Percentiles rank a stretch among this genome's conserved stretches.
Evolutionary conservation across 1,140 invertebrate species (phyloP).

Genomic region (Musca vetustissima): DNA sequence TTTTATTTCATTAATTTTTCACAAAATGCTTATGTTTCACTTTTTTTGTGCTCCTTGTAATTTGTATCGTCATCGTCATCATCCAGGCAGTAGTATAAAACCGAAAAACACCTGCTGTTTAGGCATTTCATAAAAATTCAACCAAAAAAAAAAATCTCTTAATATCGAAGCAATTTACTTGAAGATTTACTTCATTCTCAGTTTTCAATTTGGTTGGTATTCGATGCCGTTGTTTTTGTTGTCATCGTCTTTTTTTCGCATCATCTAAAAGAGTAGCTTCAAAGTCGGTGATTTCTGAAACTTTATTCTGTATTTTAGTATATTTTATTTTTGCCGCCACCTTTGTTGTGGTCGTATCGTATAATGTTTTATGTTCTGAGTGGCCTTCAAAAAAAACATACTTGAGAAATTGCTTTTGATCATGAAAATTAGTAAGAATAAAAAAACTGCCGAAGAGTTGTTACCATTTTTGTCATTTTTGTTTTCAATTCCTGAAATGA

Average conservation of each 20-base stretch:
- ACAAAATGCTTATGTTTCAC: slow-evolving; percentile 23
- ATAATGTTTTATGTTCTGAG: no score
- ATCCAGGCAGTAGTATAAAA: neutral
- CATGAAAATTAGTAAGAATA: no score
- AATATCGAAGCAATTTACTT: slow-evolving; percentile 10
- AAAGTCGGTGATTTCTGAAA: slow-evolving; percentile 7
- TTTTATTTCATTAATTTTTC: slow-evolving; percentile 27
- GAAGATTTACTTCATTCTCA: neutral
- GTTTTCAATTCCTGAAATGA: no score
- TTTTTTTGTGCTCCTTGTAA: slow-evolving; percentile 6
- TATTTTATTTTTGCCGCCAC: neutral
- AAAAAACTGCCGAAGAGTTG: no score
- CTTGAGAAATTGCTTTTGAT: no score
- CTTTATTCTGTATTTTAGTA: neutral
- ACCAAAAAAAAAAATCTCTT: slow-evolving; percentile 3
- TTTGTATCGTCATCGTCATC: slow-evolving; percentile 2
- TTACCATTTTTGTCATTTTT: no score
- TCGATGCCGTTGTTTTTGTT: no score
- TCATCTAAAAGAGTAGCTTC: neutral
- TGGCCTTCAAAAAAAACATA: no score
- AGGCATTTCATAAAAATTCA: slow-evolving; percentile 36
- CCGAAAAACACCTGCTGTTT: slow-evolving; percentile 42
- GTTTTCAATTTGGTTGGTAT: no score
- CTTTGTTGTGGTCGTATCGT: no score
- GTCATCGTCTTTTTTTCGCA: no score